These are phyloP conservation scores for Heliconius congener DNA, from an alignment of 1,140 invertebrate genomes.

Conservation along the genomic window DNA sequence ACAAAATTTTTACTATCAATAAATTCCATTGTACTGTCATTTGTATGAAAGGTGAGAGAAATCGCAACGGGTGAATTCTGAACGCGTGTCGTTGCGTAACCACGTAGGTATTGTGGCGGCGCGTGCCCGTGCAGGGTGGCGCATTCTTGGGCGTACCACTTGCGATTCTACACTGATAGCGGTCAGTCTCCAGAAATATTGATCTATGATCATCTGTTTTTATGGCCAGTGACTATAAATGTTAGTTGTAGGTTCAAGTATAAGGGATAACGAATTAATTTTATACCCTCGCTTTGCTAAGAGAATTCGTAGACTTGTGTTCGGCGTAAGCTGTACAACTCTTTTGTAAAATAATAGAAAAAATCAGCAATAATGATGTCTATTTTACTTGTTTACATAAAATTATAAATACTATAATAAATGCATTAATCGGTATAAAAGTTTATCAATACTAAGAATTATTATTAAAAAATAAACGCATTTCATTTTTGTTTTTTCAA, in stretches of 20 bases:
- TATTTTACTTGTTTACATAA: no score
- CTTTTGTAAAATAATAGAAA: no score
- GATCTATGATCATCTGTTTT: conserved; percentile 12
- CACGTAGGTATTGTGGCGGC: conserved; percentile 32
- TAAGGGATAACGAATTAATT: no score
- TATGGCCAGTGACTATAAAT: not conserved
- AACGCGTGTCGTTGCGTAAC: conserved; percentile 38
- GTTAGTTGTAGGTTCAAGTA: no score
- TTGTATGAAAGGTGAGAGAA: conserved; percentile 36
- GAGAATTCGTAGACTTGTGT: no score
- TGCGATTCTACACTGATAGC: conserved; percentile 15
- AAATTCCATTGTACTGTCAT: conserved; percentile 36
- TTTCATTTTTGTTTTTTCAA: not conserved
- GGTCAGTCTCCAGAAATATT: conserved; percentile 29
- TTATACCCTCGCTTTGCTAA: no score
- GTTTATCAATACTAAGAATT: not conserved
- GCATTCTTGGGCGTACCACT: conserved; percentile 32
- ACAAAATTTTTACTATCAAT: conserved; percentile 36
- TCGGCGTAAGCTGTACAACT: no score
- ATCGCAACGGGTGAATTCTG: conserved; percentile 34
- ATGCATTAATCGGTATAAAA: not conserved
- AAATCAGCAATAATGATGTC: no score
- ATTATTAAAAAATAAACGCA: not conserved
- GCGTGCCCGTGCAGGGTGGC: conserved; percentile 36
- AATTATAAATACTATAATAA: no score